phyloP scores from a whole-genome alignment of 2,113 vertebrate species.

The Trichomycterus rosablanca region DNA sequence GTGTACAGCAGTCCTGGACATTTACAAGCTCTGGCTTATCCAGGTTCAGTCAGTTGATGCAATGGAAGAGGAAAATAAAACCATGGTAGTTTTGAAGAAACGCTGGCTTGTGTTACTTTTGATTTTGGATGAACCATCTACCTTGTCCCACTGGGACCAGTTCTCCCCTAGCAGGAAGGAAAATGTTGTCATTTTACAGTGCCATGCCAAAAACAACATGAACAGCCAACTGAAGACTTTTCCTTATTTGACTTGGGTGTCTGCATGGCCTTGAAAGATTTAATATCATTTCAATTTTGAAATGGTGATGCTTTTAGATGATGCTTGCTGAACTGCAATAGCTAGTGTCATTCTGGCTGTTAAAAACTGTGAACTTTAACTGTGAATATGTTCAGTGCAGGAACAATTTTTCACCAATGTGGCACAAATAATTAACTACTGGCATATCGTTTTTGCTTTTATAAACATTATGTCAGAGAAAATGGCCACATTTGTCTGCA shows the following conservation, averaged over 20 bases:
- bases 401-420: constrained; percentile 27
- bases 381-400: background rate
- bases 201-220: constrained; percentile 55
- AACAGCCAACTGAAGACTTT: constrained; percentile 50
- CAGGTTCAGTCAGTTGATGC: constrained; percentile 1
- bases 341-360: constrained; percentile 27
- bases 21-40: constrained; percentile 8
- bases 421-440: constrained; percentile 35
- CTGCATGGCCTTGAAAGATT: constrained; percentile 47
- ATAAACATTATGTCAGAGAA: constrained; percentile 33
- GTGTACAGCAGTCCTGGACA: constrained; percentile 20
- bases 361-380: constrained; percentile 16
- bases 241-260: constrained; percentile 43
- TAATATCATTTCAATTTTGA: constrained; percentile 43
- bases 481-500: constrained; percentile 30
- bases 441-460: constrained; percentile 32
- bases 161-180: constrained; percentile 63
- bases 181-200: constrained; percentile 54
- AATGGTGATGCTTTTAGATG: constrained; percentile 49
- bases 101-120: constrained; percentile 51
- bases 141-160: constrained; percentile 57
- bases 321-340: constrained; percentile 31
- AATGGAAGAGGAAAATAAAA: constrained; percentile 7
- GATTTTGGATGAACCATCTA: constrained; percentile 57
- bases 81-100: constrained; percentile 30